Conservation (phyloP, 2,888 invertebrate species). For the Tipula vernalis region DNA sequence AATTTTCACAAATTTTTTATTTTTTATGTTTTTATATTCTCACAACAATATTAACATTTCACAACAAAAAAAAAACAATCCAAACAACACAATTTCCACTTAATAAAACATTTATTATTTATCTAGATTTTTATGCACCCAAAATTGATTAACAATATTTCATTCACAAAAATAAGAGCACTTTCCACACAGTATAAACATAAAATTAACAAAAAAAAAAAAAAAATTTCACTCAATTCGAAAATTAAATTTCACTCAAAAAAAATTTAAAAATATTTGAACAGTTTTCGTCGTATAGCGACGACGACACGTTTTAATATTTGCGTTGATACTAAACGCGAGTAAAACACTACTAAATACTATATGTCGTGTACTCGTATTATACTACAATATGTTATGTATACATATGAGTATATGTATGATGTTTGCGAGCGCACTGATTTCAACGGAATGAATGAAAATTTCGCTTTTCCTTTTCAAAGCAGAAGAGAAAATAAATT, state of each 20-base stretch:
- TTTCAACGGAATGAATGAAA: not conserved
- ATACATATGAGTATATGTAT: not conserved
- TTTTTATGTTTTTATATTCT: not conserved
- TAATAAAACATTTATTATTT: not conserved
- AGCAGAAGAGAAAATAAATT: not conserved
- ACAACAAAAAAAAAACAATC: not conserved
- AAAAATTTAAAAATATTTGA: not conserved
- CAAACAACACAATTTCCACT: not conserved
- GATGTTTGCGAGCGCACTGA: not conserved
- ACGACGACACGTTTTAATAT: not conserved
- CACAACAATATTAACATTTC: not conserved
- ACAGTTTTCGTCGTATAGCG: no score
- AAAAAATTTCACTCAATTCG: not conserved
- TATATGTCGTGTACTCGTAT: not conserved
- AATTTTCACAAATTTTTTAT: not conserved
- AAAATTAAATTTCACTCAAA: not conserved
- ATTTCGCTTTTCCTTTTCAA: not conserved
- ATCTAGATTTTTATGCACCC: not conserved
- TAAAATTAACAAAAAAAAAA: not conserved
- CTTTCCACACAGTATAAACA: not conserved
- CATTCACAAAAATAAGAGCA: not conserved
- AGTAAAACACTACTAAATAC: not conserved
- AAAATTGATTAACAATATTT: not conserved
- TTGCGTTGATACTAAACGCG: not conserved
- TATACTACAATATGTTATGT: not conserved